These are phyloP conservation scores for Lottia gigantea DNA, from an alignment of 2,888 invertebrate species.

Conservation along the genomic window DNA sequence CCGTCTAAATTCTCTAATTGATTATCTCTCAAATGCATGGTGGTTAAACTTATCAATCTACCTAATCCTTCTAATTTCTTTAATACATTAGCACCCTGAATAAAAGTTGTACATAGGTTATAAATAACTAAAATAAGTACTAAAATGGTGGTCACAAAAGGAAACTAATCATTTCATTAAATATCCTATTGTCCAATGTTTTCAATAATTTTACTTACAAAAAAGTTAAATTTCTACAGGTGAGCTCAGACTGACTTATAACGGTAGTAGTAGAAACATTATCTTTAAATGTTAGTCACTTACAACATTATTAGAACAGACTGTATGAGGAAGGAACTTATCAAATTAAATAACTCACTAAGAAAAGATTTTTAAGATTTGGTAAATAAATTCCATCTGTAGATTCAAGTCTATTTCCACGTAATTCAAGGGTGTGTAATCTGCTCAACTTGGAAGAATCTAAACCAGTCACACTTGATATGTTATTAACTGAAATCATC, in stretches of 20 bases:
- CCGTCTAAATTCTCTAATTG: constrained; percentile 64
- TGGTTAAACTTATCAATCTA: constrained; percentile 57
- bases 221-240: background rate
- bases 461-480: constrained; percentile 56
- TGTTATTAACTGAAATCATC: constrained; percentile 61
- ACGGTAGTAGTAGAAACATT: background rate
- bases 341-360: constrained; percentile 48
- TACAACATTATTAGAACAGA: too few species aligned
- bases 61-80: constrained; percentile 63
- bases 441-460: constrained; percentile 54
- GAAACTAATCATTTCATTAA: too few species aligned
- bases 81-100: constrained; percentile 64
- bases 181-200: too few species aligned
- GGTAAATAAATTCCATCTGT: constrained; percentile 64
- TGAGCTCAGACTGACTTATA: background rate
- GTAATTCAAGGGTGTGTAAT: constrained; percentile 65
- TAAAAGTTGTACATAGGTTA: too few species aligned
- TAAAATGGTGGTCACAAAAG: background rate
- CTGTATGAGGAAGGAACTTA: too few species aligned
- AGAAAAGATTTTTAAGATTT: constrained; percentile 66
- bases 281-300: background rate
- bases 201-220: too few species aligned
- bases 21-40: constrained; percentile 67
- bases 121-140: background rate
- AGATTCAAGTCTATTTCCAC: constrained; percentile 64